phyloP scores from a whole-genome alignment of 2,113 vertebrate genomes.

The Alethe castanea region DNA sequence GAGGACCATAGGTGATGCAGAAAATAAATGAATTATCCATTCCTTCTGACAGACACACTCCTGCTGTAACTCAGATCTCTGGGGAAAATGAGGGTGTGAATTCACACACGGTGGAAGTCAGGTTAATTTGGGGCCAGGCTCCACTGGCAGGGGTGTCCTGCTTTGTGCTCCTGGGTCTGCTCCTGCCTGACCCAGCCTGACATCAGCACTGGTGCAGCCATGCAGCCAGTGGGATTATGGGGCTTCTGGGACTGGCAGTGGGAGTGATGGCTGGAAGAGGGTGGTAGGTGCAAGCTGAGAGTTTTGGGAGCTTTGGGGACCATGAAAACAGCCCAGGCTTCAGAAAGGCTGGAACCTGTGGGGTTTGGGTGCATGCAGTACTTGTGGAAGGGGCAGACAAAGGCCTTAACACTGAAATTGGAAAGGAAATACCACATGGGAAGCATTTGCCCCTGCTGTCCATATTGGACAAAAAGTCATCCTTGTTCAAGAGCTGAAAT shows the following conservation, averaged over 20 bases:
- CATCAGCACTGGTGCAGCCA: neutral
- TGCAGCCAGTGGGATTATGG: neutral
- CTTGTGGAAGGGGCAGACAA: neutral
- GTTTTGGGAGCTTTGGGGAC: neutral
- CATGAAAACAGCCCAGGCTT: neutral
- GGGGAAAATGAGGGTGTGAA: neutral
- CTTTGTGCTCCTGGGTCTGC: neutral
- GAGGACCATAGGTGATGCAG: neutral
- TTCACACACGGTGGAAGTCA: fast-evolving
- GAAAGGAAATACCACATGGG: neutral
- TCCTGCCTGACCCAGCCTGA: neutral
- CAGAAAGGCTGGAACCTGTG: neutral
- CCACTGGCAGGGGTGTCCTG: neutral
- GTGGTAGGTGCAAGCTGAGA: neutral
- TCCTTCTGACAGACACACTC: neutral
- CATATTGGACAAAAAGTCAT: neutral
- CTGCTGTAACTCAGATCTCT: neutral
- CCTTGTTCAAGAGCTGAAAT: neutral
- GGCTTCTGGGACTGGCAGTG: neutral
- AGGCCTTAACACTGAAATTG: neutral
- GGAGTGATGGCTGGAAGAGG: fast-evolving
- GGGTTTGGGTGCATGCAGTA: neutral
- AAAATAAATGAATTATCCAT: neutral
- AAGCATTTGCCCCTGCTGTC: fast-evolving
- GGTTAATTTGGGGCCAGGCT: fast-evolving